Conservation (phyloP, 92 coral and sea anemone species). For the Isaurus tuberculatus region DNA sequence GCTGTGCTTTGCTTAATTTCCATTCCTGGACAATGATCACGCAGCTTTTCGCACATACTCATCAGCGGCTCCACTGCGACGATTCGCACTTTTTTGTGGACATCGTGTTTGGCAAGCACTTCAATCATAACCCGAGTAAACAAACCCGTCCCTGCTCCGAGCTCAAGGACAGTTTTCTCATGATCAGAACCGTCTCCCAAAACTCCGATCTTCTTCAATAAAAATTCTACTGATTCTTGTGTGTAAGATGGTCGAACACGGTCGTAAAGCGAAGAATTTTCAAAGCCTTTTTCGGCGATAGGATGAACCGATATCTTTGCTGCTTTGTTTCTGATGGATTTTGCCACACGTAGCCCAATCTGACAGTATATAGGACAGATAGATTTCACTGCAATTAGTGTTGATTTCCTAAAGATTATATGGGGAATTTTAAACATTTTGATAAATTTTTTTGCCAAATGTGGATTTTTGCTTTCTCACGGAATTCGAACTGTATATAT, state of each 20-base stretch:
- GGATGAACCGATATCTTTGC: constrained; percentile 8
- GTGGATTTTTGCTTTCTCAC: too few relatives aligned
- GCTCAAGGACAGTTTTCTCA: constrained; percentile 59
- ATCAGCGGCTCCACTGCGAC: constrained; percentile 69
- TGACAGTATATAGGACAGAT: too few relatives aligned
- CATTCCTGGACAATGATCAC: constrained; percentile 56
- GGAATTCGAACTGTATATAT: too few relatives aligned
- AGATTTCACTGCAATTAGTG: too few relatives aligned
- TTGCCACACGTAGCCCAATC: too few relatives aligned
- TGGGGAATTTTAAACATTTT: too few relatives aligned
- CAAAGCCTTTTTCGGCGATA: constrained; percentile 62
- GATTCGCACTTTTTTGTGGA: constrained; percentile 44
- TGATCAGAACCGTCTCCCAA: constrained; percentile 34
- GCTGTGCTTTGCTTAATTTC: constrained; percentile 68
- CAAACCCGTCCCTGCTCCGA: constrained; percentile 81
- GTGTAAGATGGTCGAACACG: constrained; percentile 65
- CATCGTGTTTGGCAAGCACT: constrained; percentile 40
- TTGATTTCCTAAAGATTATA: too few relatives aligned
- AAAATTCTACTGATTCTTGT: constrained; percentile 63
- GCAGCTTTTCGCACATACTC: constrained; percentile 68
- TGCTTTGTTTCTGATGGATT: too few relatives aligned
- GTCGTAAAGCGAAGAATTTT: constrained; percentile 65
- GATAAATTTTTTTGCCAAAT: too few relatives aligned
- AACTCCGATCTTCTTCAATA: constrained; percentile 61
- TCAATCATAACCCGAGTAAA: constrained; percentile 73